Conservation (phyloP, 2,797 vertebrate species). For the Crax fasciolata region DNA sequence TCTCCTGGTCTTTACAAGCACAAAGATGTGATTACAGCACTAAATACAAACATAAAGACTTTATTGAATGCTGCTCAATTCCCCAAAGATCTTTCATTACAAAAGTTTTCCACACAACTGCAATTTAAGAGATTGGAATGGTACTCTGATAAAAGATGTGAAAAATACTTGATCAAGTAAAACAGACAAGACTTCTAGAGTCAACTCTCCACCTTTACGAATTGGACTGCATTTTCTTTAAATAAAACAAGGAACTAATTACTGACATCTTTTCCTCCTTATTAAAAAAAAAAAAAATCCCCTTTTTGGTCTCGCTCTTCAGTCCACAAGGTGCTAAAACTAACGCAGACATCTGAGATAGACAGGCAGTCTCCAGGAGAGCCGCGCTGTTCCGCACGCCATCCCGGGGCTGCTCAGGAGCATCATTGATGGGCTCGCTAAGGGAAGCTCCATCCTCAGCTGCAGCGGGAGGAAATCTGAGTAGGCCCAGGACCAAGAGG, state of each 20-base stretch:
- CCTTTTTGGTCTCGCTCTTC: conserved; percentile 56
- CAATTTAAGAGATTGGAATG: conserved; percentile 92
- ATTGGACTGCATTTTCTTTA: conserved; percentile 76
- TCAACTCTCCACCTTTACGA: conserved; percentile 42
- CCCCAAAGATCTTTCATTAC: conserved; percentile 91
- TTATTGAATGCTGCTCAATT: conserved; percentile 94
- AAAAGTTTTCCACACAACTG: conserved; percentile 90
- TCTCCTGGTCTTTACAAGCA: not conserved
- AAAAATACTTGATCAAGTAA: conserved; percentile 82
- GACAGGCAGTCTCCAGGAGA: not conserved
- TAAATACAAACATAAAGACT: conserved; percentile 96
- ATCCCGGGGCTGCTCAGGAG: conserved; percentile 2
- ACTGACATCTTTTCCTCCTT: not conserved
- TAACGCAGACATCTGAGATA: not conserved
- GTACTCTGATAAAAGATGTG: conserved; percentile 89
- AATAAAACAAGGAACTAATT: conserved; percentile 76
- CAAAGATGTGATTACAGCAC: conserved; percentile 78
- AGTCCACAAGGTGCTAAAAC: conserved; percentile 13
- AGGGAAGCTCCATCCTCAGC: conserved; percentile 61
- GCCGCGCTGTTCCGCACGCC: not conserved
- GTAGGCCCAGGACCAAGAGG: conserved; percentile 12
- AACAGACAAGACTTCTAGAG: conserved; percentile 79
- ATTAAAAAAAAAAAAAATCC: not conserved
- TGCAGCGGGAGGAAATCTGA: conserved; percentile 19
- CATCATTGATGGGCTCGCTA: conserved; percentile 44